Base-by-base conservation (phyloP, 1,140 invertebrate species). In the Nasonia giraulti region DNA sequence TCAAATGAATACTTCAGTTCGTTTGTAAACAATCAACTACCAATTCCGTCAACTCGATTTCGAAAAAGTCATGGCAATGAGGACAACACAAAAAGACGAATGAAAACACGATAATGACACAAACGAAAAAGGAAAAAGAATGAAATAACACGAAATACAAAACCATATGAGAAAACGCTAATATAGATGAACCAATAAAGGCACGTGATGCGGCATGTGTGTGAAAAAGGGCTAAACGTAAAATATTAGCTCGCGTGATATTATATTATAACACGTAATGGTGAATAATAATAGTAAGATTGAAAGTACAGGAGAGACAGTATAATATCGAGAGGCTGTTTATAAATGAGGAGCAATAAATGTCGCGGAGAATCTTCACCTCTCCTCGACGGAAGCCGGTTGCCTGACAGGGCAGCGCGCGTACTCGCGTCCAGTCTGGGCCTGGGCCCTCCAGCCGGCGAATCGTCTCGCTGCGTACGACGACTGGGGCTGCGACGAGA, bases 371-470 rank as follows among this genome's bases (percentile, higher is more conserved):
- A 37, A 40, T 85, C 77, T 86, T 89, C 90, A 93, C 92, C 92
- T 90, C 84, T 93, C 92, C 68, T 93, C 92, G 78, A 92, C 89
- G 84, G 91, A 93, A 89, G 90, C 88, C 55, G 92, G 91, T 37
- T 92, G 91, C 83, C 90, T 89, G 14, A 92, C 86, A 12, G 92
- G 92, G 86, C 91, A 92, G 80, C 90, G 90, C 71, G 91, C 89
- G 73, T 93, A 93, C 50, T 93, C 92, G 79, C 92, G 91, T 89
- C 90, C 91, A 84, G 89, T 90, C 1, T n/a, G 55, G 69, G 90
- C 86, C 3, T 86, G 85, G 8, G 88, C 87, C 73, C 91, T 88
- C 92, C 92, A 93, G 82, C 90, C 90, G 4, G 89, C 87, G 73
- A 93, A 91, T 76, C 90, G 92, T 87, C 89, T 89, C 47, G 89